phyloP scores from a whole-genome alignment of 2,797 vertebrate species.

The Oreortyx pictus region DNA sequence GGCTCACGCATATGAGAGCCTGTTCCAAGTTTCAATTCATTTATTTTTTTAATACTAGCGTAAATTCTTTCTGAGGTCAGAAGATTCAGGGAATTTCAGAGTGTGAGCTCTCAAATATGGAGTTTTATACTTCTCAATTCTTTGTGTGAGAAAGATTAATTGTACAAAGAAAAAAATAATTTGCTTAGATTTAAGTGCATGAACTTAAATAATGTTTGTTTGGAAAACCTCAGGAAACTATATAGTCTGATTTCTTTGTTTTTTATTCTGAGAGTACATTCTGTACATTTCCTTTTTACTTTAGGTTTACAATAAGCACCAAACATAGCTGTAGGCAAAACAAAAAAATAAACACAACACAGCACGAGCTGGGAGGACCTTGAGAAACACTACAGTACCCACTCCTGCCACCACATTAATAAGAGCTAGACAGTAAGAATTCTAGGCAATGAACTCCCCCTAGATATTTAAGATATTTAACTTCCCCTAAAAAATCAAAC shows the following conservation, averaged over 20 bases:
- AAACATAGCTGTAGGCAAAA: slow-evolving; percentile 11
- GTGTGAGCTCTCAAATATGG: background rate
- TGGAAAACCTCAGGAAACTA: background rate
- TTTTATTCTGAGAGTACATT: background rate
- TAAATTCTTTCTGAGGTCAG: background rate
- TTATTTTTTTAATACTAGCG: background rate
- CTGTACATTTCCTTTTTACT: background rate
- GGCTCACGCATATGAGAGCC: accelerated
- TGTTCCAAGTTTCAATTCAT: background rate
- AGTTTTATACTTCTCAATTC: background rate
- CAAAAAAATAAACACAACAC: background rate
- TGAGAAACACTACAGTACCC: background rate
- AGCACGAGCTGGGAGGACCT: background rate
- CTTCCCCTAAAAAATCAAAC: background rate
- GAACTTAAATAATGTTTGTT: background rate
- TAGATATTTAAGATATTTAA: background rate
- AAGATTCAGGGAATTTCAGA: background rate
- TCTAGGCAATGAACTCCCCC: background rate
- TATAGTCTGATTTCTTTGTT: background rate
- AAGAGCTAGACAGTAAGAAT: background rate
- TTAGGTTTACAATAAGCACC: background rate
- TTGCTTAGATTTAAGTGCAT: background rate
- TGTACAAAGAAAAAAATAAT: background rate
- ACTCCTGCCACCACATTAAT: background rate
- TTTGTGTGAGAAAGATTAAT: background rate